These are phyloP conservation scores for Sebastes glaucus DNA, from an alignment of 2,797 vertebrate genomes.

Conservation along the genomic window DNA sequence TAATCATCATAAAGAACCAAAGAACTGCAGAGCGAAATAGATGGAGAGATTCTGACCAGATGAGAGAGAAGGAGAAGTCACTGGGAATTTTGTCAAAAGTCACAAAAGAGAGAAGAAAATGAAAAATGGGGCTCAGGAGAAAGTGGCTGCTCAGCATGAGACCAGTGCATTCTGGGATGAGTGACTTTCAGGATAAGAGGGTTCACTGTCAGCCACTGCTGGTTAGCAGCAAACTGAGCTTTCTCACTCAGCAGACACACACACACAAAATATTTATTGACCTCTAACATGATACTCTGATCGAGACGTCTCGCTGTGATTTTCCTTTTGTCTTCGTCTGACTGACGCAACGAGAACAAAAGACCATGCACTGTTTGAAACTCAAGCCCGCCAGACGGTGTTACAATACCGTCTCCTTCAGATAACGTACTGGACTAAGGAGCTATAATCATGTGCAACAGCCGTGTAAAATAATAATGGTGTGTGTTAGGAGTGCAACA, in stretches of 20 bases:
- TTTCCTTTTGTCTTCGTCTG: conserved; percentile 44
- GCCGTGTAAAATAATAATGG: not conserved
- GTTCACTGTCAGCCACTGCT: not conserved
- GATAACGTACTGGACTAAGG: not conserved
- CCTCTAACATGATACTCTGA: conserved; percentile 41
- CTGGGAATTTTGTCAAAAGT: not conserved
- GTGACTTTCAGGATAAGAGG: not conserved
- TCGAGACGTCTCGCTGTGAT: conserved; percentile 15
- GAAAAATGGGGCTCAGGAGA: not conserved
- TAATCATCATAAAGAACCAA: conserved; percentile 16
- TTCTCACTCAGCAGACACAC: conserved; percentile 20
- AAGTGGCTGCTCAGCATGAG: not conserved
- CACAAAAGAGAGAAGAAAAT: not conserved
- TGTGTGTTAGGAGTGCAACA: not conserved
- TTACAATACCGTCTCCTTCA: conserved; percentile 41
- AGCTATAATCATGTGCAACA: not conserved
- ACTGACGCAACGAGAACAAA: conserved; percentile 42
- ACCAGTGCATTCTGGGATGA: not conserved
- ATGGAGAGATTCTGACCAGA: not conserved
- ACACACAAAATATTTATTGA: conserved; percentile 51
- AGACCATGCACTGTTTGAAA: conserved; percentile 31
- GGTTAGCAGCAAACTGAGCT: conserved; percentile 5
- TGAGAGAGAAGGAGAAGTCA: not conserved
- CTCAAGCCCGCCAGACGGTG: conserved; percentile 17
- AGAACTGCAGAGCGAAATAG: not conserved